These are phyloP conservation scores for Martes martes DNA, from an alignment of 2,113 vertebrate species.

Conservation along the genomic window DNA sequence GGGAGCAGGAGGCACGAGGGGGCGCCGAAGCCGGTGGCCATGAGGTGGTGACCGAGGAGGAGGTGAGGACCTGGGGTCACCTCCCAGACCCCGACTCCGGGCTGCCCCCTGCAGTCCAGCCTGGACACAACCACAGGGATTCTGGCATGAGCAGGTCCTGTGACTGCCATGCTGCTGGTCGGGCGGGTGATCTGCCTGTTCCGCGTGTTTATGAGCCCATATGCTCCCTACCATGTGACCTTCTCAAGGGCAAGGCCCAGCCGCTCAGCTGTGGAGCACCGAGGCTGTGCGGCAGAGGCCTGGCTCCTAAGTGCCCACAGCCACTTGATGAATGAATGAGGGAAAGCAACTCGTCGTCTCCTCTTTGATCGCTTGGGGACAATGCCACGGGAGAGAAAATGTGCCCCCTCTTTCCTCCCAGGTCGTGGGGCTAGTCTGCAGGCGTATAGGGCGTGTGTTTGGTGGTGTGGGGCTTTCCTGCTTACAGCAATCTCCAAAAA, in stretches of 20 bases:
- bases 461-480: not conserved
- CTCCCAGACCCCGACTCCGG: not conserved
- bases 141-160: not conserved
- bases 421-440: accelerated
- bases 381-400: accelerated
- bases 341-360: not conserved
- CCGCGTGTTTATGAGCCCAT: accelerated
- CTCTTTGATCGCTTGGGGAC: not conserved
- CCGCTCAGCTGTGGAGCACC: not conserved
- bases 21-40: not conserved
- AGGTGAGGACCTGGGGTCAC: not conserved
- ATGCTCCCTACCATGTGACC: not conserved
- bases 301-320: not conserved
- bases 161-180: not conserved
- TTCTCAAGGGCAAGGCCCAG: not conserved
- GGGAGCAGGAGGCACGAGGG: accelerated
- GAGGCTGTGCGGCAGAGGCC: not conserved
- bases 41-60: not conserved
- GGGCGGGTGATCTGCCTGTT: not conserved
- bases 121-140: no score
- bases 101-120: not conserved
- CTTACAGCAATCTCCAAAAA: not conserved
- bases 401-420: not conserved
- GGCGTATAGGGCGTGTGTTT: accelerated
- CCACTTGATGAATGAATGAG: not conserved